phyloP scores from a whole-genome alignment of 2,113 vertebrate genomes.

The Psammodynastes pulverulentus region DNA sequence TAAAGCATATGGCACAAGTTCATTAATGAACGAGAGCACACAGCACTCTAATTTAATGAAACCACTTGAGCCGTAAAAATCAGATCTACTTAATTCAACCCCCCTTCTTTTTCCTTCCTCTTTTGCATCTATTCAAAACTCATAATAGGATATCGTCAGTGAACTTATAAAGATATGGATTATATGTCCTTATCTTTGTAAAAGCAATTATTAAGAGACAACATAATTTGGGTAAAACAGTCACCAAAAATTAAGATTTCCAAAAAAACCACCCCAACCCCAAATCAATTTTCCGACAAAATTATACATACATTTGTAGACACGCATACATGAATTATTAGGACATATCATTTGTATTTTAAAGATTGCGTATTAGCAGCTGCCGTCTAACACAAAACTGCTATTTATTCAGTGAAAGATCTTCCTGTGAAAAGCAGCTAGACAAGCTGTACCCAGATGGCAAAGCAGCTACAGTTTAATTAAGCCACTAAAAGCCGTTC shows the following conservation, averaged over 20 bases:
- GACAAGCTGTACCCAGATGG: slow-evolving; percentile 80
- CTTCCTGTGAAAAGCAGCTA: slow-evolving; percentile 71
- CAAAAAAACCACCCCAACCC: slow-evolving; percentile 21
- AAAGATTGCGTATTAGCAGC: slow-evolving; percentile 62
- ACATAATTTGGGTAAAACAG: slow-evolving; percentile 19
- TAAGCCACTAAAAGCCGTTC: slow-evolving; percentile 85
- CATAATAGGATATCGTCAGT: slow-evolving; percentile 64
- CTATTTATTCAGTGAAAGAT: slow-evolving; percentile 73
- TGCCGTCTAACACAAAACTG: slow-evolving; percentile 64
- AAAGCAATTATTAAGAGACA: slow-evolving; percentile 47
- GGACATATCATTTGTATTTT: slow-evolving; percentile 60
- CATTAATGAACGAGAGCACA: slow-evolving; percentile 93
- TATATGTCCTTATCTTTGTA: slow-evolving; percentile 61
- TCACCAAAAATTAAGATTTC: neutral
- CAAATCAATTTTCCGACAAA: slow-evolving; percentile 33
- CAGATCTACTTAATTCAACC: slow-evolving; percentile 79
- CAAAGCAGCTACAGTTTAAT: slow-evolving; percentile 84
- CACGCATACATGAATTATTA: slow-evolving; percentile 51
- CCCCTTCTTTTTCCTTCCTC: slow-evolving; percentile 54
- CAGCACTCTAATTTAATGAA: slow-evolving; percentile 94
- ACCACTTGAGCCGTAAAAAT: slow-evolving; percentile 94
- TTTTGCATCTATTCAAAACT: slow-evolving; percentile 69
- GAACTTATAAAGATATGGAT: slow-evolving; percentile 63
- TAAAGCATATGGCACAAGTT: slow-evolving; percentile 93
- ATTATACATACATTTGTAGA: slow-evolving; percentile 35